These are phyloP conservation scores for Ptyas mucosa DNA, from an alignment of 2,113 vertebrate genomes.

Conservation along the genomic window DNA sequence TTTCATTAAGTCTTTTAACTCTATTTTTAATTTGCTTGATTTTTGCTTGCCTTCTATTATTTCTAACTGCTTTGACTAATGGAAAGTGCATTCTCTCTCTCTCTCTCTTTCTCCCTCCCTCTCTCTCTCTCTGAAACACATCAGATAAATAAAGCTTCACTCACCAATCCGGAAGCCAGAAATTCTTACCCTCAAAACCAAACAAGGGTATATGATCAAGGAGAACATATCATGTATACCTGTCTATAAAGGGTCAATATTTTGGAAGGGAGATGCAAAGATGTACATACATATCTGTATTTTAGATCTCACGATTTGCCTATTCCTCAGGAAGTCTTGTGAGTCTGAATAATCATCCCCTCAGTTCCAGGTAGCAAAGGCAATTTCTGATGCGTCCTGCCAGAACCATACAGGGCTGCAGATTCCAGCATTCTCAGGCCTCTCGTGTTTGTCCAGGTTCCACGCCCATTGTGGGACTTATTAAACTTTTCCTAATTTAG, in stretches of 20 bases:
- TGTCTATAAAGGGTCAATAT: not conserved
- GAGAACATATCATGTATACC: not conserved
- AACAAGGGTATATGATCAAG: not conserved
- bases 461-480: not conserved
- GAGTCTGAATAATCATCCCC: not conserved
- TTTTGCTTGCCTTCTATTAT: not conserved
- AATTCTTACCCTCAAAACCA: not conserved
- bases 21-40: not conserved
- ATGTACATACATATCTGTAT: not conserved
- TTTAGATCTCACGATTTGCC: not conserved
- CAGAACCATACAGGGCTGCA: not conserved
- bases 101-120: not conserved
- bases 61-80: not conserved
- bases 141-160: not conserved
- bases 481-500: not conserved
- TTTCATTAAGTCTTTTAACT: not conserved
- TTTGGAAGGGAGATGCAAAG: not conserved
- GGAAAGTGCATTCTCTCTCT: not conserved
- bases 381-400: not conserved
- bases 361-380: not conserved
- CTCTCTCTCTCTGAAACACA: not conserved
- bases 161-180: not conserved
- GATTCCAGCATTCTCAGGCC: not conserved
- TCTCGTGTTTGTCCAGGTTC: not conserved
- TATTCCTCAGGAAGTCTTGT: not conserved